phyloP scores from a whole-genome alignment of 2,113 vertebrate species.

The Centropus unirufus region DNA sequence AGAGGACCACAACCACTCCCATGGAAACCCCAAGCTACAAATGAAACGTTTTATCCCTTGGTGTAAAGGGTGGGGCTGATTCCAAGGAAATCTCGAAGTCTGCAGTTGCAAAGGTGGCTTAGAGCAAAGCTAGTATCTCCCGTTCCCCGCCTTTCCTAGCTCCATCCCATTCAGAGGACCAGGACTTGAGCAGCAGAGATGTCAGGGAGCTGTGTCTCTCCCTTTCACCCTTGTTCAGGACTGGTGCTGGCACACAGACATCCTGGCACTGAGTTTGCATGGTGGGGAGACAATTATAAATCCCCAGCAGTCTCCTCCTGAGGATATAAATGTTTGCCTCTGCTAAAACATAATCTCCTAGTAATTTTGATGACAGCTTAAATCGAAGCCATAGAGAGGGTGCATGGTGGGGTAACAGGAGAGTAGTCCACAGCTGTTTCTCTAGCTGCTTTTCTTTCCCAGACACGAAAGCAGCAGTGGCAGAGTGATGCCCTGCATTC shows the following conservation, averaged over 20 bases:
- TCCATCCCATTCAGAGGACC: neutral
- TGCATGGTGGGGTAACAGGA: neutral
- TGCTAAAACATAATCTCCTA: neutral
- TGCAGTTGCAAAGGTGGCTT: neutral
- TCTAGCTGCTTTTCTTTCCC: conserved; percentile 9
- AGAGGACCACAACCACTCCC: conserved; percentile 27
- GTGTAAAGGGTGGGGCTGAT: neutral
- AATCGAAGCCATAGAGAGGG: neutral
- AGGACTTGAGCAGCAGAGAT: neutral
- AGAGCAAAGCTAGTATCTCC: neutral
- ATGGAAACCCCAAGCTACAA: conserved; percentile 27
- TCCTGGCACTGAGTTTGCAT: neutral
- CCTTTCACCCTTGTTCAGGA: neutral
- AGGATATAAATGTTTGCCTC: conserved; percentile 11
- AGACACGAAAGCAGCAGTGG: conserved; percentile 11
- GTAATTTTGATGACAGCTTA: neutral
- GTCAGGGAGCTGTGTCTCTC: neutral
- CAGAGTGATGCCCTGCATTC: conserved; percentile 28
- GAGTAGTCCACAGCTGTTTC: conserved; percentile 14
- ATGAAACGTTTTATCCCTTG: neutral
- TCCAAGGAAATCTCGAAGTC: neutral
- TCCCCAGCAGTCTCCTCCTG: neutral
- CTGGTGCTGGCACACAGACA: neutral
- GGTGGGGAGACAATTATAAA: neutral
- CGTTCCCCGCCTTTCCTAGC: neutral